Evolutionary conservation across 2,888 invertebrate genomes (phyloP).

Genomic region (Ectemnius lituratus): DNA sequence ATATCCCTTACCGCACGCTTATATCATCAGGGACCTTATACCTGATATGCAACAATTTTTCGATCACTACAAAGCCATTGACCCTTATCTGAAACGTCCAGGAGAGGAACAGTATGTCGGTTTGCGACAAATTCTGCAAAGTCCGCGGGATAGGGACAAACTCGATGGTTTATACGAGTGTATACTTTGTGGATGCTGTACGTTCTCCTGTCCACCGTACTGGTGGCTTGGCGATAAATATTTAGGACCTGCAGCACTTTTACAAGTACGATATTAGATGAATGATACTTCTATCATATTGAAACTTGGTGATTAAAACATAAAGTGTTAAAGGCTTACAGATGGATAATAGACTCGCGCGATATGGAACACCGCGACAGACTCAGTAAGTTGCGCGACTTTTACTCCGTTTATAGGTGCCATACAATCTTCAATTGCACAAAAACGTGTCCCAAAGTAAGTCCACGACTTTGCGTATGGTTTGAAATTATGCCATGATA

Average conservation of each 20-base stretch:
- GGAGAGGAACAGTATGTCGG: constrained; percentile 76
- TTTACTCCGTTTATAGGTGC: constrained; percentile 85
- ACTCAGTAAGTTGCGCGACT: constrained; percentile 82
- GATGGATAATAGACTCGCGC: constrained; percentile 88
- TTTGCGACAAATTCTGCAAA: constrained; percentile 83
- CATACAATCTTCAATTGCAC: constrained; percentile 90
- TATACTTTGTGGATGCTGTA: constrained; percentile 98
- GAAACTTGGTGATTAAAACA: neutral
- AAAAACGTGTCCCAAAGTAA: constrained; percentile 87
- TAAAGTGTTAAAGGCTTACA: constrained; percentile 79
- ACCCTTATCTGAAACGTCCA: constrained; percentile 85
- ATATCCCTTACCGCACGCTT: constrained; percentile 90
- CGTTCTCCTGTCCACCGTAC: constrained; percentile 98
- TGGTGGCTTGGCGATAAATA: constrained; percentile 99
- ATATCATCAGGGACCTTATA: constrained; percentile 86
- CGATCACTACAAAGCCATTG: constrained; percentile 84
- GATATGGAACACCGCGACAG: constrained; percentile 83
- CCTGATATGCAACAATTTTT: constrained; percentile 88
- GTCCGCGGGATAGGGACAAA: constrained; percentile 82
- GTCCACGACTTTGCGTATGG: neutral
- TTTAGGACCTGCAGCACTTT: constrained; percentile 98
- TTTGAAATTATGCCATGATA: too few relatives aligned
- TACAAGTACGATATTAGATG: constrained; percentile 83
- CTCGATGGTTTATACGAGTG: constrained; percentile 96
- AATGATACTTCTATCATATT: neutral